Evolutionary conservation across 1,140 invertebrate genomes (phyloP), one percentile per base, ranked within the genome.

Genomic region (Ptiloglossa arizonensis): DNA sequence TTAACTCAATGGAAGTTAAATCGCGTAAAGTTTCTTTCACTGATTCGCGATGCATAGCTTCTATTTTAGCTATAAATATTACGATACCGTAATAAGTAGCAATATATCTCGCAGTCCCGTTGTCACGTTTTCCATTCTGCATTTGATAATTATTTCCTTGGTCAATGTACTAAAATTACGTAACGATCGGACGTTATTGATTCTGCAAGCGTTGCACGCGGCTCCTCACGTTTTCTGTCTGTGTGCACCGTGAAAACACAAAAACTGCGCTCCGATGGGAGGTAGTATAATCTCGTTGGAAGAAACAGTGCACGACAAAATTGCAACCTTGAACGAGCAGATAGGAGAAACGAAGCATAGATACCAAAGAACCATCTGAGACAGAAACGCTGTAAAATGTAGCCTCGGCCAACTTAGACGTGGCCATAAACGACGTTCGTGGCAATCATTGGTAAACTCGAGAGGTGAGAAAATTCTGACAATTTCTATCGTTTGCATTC

Each of bases 371-470:
- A 90, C 87, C 87, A 89, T 88, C 87, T 87, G 86, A 90, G 87
- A 89, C 89, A 87, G 89, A 92, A 91, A 88, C 83, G 86, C 85
- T 85, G 89, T 91, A 90, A 91, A 91, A 89, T 86, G 87, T 90
- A 91, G 86, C 90, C 90, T 92, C 91, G 90, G 90, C 89, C 91
- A 91, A 91, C 89, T 92, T 92, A 91, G 87, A 87, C 83, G 73
- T 82, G 85, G 85, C 87, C 88, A 89, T 92, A 91, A 90, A 90
- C 74, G 90, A 87, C 82, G 80, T 81, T 80, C 80, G 80, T 77
- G 80, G 71, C 69, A 80, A 81, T 76, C 77, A 22, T 59, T 22
- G 41, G 56, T 56, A 56, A 57, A n/a, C 35, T 38, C 52, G 63
- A 11, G 15, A 72, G 79, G 54, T 13, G 74, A 67, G 52, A 57